Evolutionary conservation across 2,113 vertebrate species (phyloP).

Genomic region (Thalassoma bifasciatum): DNA sequence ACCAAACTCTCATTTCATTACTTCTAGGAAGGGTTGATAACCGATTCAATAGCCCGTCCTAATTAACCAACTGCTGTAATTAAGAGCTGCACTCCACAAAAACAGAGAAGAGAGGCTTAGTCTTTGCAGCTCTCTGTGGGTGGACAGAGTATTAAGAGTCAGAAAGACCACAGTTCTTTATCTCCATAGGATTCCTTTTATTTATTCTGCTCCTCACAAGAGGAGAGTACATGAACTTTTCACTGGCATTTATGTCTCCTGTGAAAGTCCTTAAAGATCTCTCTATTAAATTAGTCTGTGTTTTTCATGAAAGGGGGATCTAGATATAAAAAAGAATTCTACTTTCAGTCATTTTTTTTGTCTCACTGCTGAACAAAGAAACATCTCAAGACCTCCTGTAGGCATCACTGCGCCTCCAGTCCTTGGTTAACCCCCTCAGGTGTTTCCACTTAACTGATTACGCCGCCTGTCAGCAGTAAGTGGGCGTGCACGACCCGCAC

Average conservation of each 20-base stretch:
- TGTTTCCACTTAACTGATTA: conserved; percentile 21
- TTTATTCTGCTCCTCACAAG: conserved; percentile 1
- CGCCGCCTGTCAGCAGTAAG: not conserved
- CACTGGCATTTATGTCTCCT: conserved; percentile 6
- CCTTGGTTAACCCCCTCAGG: not conserved
- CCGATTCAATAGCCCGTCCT: conserved; percentile 25
- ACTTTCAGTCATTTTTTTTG: not conserved
- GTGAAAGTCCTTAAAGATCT: not conserved
- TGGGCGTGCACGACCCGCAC: not conserved
- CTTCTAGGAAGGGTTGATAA: conserved; percentile 39
- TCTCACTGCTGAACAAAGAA: not conserved
- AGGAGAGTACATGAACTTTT: not conserved
- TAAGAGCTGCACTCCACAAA: conserved; percentile 12
- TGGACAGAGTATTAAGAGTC: conserved; percentile 24
- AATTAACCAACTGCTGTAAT: conserved; percentile 57
- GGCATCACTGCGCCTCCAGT: not conserved
- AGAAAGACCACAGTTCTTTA: conserved; percentile 17
- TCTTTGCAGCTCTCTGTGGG: conserved; percentile 29
- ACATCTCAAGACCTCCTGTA: not conserved
- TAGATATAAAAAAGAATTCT: no score
- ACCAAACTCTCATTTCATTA: conserved; percentile 34
- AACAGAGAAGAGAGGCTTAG: conserved; percentile 18
- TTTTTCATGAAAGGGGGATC: not conserved
- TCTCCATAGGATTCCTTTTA: conserved; percentile 16
- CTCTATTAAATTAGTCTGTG: not conserved